Percentiles rank a stretch among this genome's conserved stretches.
phyloP scores from a whole-genome alignment of 1,140 invertebrate species.

The Holcopasites calliopsidis region DNA sequence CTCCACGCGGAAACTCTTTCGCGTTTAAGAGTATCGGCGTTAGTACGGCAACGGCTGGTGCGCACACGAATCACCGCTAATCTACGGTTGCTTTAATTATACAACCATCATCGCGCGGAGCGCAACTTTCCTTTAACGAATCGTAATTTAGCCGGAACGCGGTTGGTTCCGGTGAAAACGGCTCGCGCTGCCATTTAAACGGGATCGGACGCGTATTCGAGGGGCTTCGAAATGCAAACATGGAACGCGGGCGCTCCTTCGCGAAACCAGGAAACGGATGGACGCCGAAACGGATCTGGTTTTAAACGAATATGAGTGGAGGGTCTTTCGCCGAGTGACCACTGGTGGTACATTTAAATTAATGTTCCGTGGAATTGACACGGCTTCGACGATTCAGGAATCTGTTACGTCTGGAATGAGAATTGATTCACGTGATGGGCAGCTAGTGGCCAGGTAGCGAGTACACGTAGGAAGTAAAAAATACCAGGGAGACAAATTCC shows the following conservation, averaged over 20 bases:
- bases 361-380: too few relatives aligned
- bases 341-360: too few relatives aligned
- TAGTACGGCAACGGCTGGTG: conserved; percentile 2
- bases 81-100: conserved; percentile 56
- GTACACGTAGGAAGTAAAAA: too few relatives aligned
- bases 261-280: neutral
- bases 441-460: too few relatives aligned
- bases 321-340: neutral
- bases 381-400: too few relatives aligned
- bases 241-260: neutral
- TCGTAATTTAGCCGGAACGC: conserved; percentile 58
- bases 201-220: conserved; percentile 20
- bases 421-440: too few relatives aligned
- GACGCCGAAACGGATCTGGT: neutral
- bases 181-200: conserved; percentile 24
- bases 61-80: neutral
- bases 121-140: conserved; percentile 62
- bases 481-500: neutral
- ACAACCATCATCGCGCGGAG: conserved; percentile 40
- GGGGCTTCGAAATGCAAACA: conserved; percentile 4
- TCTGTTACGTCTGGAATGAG: too few relatives aligned
- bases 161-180: conserved; percentile 55
- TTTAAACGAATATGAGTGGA: neutral
- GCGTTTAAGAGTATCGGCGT: neutral
- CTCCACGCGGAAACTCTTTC: conserved; percentile 12